phyloP scores from a whole-genome alignment of 30 jellyfish, hydroid and myxozoan species.

The Thelohanellus kitauei region DNA sequence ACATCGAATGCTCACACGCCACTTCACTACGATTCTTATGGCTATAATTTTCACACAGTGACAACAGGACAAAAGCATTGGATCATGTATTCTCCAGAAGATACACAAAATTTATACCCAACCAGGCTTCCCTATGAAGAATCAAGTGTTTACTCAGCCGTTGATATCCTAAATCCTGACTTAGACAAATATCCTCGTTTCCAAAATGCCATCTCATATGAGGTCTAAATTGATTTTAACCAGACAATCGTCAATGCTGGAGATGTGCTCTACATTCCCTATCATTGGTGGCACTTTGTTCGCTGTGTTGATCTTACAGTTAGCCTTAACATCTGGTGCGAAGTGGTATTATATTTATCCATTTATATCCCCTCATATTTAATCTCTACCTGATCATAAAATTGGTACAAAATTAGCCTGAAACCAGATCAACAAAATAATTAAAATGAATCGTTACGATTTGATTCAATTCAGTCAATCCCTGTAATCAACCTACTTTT shows the following conservation, averaged over 20 bases:
- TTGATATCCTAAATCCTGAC: conserved; percentile 9
- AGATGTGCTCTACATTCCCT: conserved; percentile 48
- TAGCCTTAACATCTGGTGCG: conserved; percentile 65
- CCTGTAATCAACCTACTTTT: too few relatives aligned
- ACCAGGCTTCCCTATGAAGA: conserved; percentile 73
- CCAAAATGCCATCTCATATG: conserved; percentile 7
- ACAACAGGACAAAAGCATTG: conserved; percentile 32
- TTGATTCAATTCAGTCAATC: too few relatives aligned
- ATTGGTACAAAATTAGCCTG: too few relatives aligned
- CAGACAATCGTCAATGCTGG: conserved; percentile 37
- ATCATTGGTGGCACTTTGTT: conserved; percentile 93
- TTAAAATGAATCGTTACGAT: too few relatives aligned
- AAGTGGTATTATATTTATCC: too few relatives aligned
- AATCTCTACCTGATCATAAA: too few relatives aligned
- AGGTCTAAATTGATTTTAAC: conserved; percentile 5
- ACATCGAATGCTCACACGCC: conserved; percentile 89
- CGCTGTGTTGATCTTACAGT: conserved; percentile 22
- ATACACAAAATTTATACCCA: conserved; percentile 15
- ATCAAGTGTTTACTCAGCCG: conserved; percentile 28
- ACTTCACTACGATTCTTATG: conserved; percentile 55
- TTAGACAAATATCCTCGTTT: conserved; percentile 7
- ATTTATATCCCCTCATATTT: too few relatives aligned
- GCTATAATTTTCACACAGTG: conserved; percentile 54
- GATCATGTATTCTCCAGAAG: conserved; percentile 24
- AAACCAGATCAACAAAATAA: too few relatives aligned